Conservation (phyloP, 2,113 vertebrate species). For the Leuciscus idus region DNA sequence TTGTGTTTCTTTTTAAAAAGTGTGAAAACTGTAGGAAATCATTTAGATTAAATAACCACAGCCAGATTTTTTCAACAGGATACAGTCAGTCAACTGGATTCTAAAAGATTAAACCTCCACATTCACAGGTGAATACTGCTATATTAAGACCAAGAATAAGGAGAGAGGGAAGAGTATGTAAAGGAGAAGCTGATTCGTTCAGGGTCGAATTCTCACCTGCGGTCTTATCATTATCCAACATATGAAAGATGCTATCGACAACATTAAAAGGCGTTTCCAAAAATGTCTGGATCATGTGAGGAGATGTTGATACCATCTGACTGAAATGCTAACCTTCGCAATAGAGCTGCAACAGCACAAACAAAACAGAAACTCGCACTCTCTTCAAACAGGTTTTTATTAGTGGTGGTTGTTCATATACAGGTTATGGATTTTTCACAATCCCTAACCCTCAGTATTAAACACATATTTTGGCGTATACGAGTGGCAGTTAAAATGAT, state of each 20-base stretch:
- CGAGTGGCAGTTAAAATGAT: neutral
- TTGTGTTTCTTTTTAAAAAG: neutral
- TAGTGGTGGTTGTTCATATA: neutral
- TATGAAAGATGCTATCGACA: slow-evolving; percentile 62
- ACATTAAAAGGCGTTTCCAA: slow-evolving; percentile 56
- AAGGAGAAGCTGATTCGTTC: slow-evolving; percentile 38
- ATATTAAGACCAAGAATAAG: slow-evolving; percentile 1
- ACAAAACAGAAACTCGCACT: neutral
- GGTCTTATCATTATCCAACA: slow-evolving; percentile 69
- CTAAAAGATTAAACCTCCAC: slow-evolving; percentile 1
- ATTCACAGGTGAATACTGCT: neutral
- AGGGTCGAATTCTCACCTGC: slow-evolving; percentile 62
- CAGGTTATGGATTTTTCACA: slow-evolving; percentile 5
- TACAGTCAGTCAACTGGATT: slow-evolving; percentile 18
- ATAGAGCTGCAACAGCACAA: neutral
- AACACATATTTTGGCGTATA: neutral
- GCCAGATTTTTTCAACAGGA: neutral
- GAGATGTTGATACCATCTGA: slow-evolving; percentile 41
- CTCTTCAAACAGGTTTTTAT: neutral
- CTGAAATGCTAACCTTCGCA: slow-evolving; percentile 39
- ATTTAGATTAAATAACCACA: neutral
- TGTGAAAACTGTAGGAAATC: neutral
- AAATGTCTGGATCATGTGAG: slow-evolving; percentile 48
- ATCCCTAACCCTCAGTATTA: neutral
- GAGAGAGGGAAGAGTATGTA: slow-evolving; percentile 1